Evolutionary conservation across 2,113 vertebrate genomes (phyloP).

Genomic region (Acanthochromis polyacanthus): DNA sequence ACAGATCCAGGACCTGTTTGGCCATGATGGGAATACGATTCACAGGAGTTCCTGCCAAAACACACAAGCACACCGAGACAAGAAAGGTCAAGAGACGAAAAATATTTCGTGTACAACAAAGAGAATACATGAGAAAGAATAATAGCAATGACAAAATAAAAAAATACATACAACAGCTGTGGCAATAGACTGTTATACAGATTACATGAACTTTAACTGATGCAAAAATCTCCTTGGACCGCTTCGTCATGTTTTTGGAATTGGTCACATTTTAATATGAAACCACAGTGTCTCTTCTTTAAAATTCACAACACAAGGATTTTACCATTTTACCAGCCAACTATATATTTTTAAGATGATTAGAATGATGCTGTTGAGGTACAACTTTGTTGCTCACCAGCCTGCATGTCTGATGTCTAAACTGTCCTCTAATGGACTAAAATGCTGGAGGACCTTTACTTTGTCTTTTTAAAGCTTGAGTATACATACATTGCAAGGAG

Average conservation of each 20-base stretch:
- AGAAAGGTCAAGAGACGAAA: conserved; percentile 2
- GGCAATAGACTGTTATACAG: fast-evolving
- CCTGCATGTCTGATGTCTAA: not conserved
- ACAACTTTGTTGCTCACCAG: not conserved
- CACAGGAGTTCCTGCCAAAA: conserved; percentile 91
- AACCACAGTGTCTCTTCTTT: too few species aligned
- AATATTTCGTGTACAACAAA: not conserved
- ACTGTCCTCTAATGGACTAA: not conserved
- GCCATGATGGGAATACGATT: conserved; percentile 99
- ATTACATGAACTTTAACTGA: not conserved
- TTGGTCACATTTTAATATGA: too few species aligned
- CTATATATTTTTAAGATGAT: not conserved
- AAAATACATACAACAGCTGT: not conserved
- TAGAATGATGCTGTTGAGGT: not conserved
- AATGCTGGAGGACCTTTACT: too few species aligned
- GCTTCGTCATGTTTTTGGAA: too few species aligned
- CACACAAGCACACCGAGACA: conserved; percentile 19
- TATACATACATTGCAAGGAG: not conserved
- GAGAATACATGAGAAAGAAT: not conserved
- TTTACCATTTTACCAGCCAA: too few species aligned
- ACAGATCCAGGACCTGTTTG: conserved; percentile 97
- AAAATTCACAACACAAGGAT: too few species aligned
- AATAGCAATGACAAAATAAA: not conserved
- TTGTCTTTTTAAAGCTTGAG: not conserved
- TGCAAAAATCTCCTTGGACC: too few species aligned